Evolutionary conservation across 2,113 vertebrate genomes (phyloP).

Genomic region (Misgurnus anguillicaudatus): DNA sequence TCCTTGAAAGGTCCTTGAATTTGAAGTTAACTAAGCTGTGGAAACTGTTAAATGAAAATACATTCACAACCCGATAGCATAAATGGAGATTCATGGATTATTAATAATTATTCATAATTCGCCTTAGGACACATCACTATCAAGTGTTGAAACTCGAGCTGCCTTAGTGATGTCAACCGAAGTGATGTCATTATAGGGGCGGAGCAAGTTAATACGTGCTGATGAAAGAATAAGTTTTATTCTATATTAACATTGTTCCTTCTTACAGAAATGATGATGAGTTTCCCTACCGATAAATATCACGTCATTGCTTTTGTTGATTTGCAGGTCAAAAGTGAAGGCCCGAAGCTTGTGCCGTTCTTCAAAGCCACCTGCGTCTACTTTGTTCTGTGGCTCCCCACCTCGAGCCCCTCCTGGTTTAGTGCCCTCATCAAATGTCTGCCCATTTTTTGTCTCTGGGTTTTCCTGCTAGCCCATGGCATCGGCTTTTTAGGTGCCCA

Average conservation of each 20-base stretch:
- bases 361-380: conserved; percentile 98
- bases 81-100: no score
- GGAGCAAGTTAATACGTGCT: no score
- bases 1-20: no score
- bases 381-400: conserved; percentile 96
- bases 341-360: conserved; percentile 96
- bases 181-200: no score
- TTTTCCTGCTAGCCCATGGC: conserved; percentile 94
- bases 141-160: no score
- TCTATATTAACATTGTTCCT: background rate
- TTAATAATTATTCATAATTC: no score
- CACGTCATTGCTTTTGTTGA: conserved; percentile 50
- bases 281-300: background rate
- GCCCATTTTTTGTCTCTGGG: conserved; percentile 98
- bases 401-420: conserved; percentile 94
- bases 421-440: conserved; percentile 98
- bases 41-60: no score
- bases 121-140: no score
- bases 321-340: conserved; percentile 96
- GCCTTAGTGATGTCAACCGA: no score
- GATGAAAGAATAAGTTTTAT: no score
- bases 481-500: conserved; percentile 87
- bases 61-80: no score
- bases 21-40: no score
- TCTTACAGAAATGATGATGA: background rate